Base-by-base conservation (phyloP, 2,113 vertebrate genomes). In the Periophthalmus modestus region DNA sequence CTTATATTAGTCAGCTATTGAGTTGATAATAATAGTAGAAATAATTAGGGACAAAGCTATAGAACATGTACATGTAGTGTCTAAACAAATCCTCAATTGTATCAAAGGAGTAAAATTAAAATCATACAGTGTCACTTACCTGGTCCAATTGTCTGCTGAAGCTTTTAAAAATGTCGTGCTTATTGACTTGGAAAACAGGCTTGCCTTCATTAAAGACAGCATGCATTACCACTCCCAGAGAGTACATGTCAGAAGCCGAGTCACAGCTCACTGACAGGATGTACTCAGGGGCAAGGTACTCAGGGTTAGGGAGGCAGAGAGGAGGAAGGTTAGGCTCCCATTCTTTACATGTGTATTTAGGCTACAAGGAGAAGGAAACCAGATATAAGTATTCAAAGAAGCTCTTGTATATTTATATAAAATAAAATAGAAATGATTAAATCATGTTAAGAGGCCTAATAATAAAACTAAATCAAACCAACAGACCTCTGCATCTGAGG, bases 211-310 rank as follows among this genome's bases (percentile, higher is more conserved):
- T 98, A 88, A 98, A 99, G n/a, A 99, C 95, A 3, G 97, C 96
- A 68, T 97, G 97, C 76, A 95, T 90, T 79, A 98, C 81, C 85
- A 96, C 94, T 21, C 98, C 98, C 85, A 99, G 86, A 3, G 98
- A 99, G 88, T 99, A 99, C 98, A 99, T 99, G 88, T 99, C 98
- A 50, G 97, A 99, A 84, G 95, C 95, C 6, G 96, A 93, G 88
- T 99, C 98, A 84, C 98, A 99, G 95, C 96, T 99, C 86, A 99
- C 98, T 0, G 97, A 98, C 65, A 99, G 94, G 87, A 99, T 99
- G 80, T 99, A 99, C 80, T 99, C 98, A 5, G 98, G 98, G 65
- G 98, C 98, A 85, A 99, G 90, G 89, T 99, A 99, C 66, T 98
- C 96, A 0, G 97, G 97, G 92, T 98, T 98, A 75, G 97, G 97